phyloP scores from a whole-genome alignment of 2,797 vertebrate species.

The Phrynocephalus forsythii region DNA sequence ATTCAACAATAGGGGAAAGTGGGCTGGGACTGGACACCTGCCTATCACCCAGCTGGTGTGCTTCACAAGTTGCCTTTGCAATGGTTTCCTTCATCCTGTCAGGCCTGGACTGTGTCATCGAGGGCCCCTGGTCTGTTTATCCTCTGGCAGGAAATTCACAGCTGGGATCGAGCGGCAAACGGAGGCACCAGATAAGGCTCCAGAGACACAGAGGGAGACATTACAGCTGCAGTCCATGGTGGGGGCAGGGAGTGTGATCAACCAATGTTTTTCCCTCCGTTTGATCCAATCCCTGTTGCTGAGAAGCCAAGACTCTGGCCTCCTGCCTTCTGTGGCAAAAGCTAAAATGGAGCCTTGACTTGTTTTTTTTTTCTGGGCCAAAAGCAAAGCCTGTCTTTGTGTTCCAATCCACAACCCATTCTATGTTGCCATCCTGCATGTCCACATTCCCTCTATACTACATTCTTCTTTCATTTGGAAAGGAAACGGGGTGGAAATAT shows the following conservation, averaged over 20 bases:
- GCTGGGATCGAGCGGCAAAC: constrained; percentile 36
- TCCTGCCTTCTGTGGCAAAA: neutral
- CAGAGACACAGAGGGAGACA: neutral
- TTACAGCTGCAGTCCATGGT: constrained; percentile 13
- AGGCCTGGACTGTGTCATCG: constrained; percentile 33
- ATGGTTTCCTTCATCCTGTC: constrained; percentile 24
- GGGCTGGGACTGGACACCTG: neutral
- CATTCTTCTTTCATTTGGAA: neutral
- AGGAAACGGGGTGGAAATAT: neutral
- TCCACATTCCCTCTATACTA: neutral
- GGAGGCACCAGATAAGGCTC: constrained; percentile 36
- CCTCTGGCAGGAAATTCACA: constrained; percentile 42
- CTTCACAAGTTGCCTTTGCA: constrained; percentile 26
- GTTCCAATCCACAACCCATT: too few species aligned
- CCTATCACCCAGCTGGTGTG: constrained; percentile 11
- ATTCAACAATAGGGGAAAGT: neutral
- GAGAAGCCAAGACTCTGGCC: neutral
- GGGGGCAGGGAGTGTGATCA: neutral
- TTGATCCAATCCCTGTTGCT: neutral
- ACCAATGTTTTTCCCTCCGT: neutral
- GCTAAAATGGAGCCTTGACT: neutral
- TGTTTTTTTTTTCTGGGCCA: too few species aligned
- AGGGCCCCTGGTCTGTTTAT: constrained; percentile 38
- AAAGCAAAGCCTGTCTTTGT: neutral
- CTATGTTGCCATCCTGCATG: neutral